Conservation (phyloP, 92 coral and sea anemone genomes). For the Isaurus tuberculatus region DNA sequence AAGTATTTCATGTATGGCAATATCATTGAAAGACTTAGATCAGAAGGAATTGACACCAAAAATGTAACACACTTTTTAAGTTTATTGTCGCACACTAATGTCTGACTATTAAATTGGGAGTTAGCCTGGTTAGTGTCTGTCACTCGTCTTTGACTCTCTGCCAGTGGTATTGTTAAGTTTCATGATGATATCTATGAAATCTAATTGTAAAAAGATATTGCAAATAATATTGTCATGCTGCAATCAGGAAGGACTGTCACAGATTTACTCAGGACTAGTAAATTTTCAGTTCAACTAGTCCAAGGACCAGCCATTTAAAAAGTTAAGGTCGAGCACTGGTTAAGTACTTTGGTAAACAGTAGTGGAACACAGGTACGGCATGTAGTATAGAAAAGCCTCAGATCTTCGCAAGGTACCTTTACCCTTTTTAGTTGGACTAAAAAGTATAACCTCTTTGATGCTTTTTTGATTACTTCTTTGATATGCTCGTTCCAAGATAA, state of each 20-base stretch:
- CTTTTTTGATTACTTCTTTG: too few relatives aligned
- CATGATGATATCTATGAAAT: not conserved
- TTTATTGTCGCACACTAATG: conserved; percentile 44
- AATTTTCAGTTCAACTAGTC: too few relatives aligned
- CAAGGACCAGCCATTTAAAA: conserved; percentile 48
- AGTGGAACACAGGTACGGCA: too few relatives aligned
- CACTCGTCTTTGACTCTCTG: conserved; percentile 56
- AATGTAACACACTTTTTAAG: conserved; percentile 36
- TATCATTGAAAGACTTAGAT: conserved; percentile 49
- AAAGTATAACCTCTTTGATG: too few relatives aligned
- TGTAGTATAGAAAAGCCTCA: too few relatives aligned
- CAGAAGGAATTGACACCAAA: conserved; percentile 43
- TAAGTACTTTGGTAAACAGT: too few relatives aligned
- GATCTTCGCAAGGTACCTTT: too few relatives aligned
- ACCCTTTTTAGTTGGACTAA: too few relatives aligned
- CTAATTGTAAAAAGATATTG: conserved; percentile 21
- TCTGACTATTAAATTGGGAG: conserved; percentile 41
- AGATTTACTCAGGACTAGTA: conserved; percentile 50
- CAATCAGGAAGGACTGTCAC: conserved; percentile 60
- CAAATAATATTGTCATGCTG: conserved; percentile 51
- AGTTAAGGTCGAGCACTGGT: conserved; percentile 61
- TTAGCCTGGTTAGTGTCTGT: conserved; percentile 54
- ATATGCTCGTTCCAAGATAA: too few relatives aligned
- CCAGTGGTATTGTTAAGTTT: conserved; percentile 48
- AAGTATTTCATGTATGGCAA: conserved; percentile 51